These are phyloP conservation scores for Oreamnos americanus DNA, from an alignment of 2,113 vertebrate genomes.

Conservation along the genomic window DNA sequence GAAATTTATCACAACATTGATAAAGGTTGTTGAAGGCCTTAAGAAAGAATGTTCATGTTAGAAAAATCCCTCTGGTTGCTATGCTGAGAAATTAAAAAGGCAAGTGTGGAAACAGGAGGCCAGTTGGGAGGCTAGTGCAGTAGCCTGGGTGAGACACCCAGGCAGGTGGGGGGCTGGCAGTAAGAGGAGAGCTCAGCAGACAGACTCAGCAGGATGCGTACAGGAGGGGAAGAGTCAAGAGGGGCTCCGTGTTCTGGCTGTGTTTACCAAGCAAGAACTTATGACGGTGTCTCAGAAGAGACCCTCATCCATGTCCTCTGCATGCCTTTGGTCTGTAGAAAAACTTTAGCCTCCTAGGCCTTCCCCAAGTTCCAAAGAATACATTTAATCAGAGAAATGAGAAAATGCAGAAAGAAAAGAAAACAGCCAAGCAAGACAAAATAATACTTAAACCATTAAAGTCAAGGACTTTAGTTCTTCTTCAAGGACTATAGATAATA, in stretches of 20 bases:
- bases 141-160: background rate
- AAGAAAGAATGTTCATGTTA: background rate
- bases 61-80: background rate
- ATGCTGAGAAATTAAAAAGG: background rate
- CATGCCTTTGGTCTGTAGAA: background rate
- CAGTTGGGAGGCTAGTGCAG: background rate
- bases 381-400: background rate
- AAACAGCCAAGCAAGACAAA: background rate
- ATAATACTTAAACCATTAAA: background rate
- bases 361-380: background rate
- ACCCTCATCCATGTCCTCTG: background rate
- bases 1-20: background rate
- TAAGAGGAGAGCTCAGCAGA: background rate
- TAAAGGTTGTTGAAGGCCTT: background rate
- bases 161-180: rapidly evolving
- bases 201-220: rapidly evolving
- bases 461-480: background rate
- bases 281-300: background rate
- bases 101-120: background rate
- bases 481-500: background rate
- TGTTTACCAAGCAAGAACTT: background rate
- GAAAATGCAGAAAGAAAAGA: background rate
- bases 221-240: background rate
- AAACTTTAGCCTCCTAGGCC: background rate
- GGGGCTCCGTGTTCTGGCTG: background rate